phyloP scores from a whole-genome alignment of 2,888 invertebrate species.

The Latrodectus hesperus region DNA sequence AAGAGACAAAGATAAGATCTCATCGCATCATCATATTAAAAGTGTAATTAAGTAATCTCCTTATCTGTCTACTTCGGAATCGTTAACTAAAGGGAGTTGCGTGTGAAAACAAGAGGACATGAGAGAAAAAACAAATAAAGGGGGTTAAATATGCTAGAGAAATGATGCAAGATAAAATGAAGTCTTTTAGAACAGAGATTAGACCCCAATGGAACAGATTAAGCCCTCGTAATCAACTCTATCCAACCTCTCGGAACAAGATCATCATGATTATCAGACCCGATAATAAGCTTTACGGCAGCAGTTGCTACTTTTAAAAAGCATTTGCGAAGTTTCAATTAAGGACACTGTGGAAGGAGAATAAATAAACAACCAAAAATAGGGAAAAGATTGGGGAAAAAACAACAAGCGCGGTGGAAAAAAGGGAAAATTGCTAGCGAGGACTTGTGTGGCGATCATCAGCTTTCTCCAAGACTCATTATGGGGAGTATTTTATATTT shows the following conservation, averaged over 20 bases:
- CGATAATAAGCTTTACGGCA: conserved; percentile 40
- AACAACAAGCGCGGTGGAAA: neutral
- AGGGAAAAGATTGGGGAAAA: conserved; percentile 14
- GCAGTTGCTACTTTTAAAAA: conserved; percentile 43
- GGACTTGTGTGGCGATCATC: conserved; percentile 41
- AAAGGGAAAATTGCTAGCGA: conserved; percentile 44
- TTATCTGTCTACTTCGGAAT: conserved; percentile 11
- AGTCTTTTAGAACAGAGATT: conserved; percentile 28
- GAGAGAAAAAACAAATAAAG: neutral
- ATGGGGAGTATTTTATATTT: conserved; percentile 44
- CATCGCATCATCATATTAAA: neutral
- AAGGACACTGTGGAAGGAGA: conserved; percentile 34
- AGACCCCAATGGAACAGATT: conserved; percentile 56
- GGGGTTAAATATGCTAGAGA: neutral
- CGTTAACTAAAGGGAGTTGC: neutral
- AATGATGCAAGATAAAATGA: conserved; percentile 40
- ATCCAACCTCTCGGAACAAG: conserved; percentile 41
- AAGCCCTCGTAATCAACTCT: conserved; percentile 61
- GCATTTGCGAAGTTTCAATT: conserved; percentile 66
- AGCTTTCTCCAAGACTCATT: conserved; percentile 41
- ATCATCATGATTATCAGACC: conserved; percentile 60
- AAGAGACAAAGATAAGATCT: neutral
- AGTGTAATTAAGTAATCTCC: conserved; percentile 11
- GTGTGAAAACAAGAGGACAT: conserved; percentile 8
- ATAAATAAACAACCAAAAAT: conserved; percentile 61